Percentiles rank a stretch among this genome's conserved stretches.
These are phyloP conservation scores for Drosophila ustulata DNA, from an alignment of 2,888 invertebrate species.

Conservation along the genomic window DNA sequence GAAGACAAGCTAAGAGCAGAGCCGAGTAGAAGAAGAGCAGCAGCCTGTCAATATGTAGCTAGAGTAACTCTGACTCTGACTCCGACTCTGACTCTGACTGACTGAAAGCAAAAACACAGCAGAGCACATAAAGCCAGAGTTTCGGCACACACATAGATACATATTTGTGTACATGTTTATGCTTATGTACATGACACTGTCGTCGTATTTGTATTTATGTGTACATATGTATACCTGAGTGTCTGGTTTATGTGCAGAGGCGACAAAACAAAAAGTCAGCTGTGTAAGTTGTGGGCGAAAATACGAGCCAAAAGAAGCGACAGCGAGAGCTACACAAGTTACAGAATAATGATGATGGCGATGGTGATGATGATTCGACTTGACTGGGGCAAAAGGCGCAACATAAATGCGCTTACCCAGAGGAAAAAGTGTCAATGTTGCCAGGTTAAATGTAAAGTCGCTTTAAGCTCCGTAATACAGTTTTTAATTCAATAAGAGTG, in stretches of 20 bases:
- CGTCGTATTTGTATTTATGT: constrained; percentile 6
- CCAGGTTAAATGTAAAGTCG: constrained; percentile 21
- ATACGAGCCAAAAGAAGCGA: constrained; percentile 30
- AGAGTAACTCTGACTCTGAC: constrained; percentile 28
- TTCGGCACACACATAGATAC: constrained; percentile 32
- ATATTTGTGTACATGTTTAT: constrained; percentile 5
- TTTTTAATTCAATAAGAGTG: constrained; percentile 2
- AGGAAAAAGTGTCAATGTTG: constrained; percentile 23
- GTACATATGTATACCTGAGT: constrained; percentile 34
- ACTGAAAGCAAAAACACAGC: constrained; percentile 45
- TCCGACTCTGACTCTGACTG: constrained; percentile 46
- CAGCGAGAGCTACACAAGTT: constrained; percentile 26
- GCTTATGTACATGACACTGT: constrained; percentile 9
- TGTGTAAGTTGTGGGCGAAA: constrained; percentile 54
- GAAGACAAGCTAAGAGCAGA: constrained; percentile 11
- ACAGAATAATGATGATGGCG: constrained; percentile 25
- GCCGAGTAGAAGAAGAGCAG: constrained; percentile 15
- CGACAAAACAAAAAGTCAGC: constrained; percentile 61
- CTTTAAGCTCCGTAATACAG: constrained; percentile 30
- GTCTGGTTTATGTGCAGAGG: constrained; percentile 44
- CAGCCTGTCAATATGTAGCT: constrained; percentile 57
- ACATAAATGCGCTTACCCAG: constrained; percentile 38
- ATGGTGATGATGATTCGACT: constrained; percentile 35
- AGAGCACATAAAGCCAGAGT: constrained; percentile 38
- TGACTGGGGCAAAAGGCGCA: constrained; percentile 57